Evolutionary conservation across 1,140 invertebrate species (phyloP).

Genomic region (Rhopalosiphum maidis): DNA sequence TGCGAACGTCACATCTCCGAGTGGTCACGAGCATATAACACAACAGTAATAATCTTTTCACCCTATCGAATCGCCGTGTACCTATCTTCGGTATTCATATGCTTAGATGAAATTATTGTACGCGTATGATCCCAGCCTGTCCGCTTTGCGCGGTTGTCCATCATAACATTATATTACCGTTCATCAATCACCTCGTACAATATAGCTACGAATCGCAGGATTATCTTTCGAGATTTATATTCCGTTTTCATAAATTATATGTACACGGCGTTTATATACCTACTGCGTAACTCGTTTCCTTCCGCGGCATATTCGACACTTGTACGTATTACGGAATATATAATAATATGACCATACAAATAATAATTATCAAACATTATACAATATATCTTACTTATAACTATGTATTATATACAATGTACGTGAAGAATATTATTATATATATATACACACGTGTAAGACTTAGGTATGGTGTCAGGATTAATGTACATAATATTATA

Average conservation of each 20-base stretch:
- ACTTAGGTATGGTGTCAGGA: background rate
- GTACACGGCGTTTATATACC: background rate
- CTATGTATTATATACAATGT: background rate
- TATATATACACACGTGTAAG: background rate
- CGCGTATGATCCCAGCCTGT: background rate
- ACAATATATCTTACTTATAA: background rate
- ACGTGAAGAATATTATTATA: background rate
- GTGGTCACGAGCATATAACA: background rate
- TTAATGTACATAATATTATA: background rate
- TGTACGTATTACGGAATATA: background rate
- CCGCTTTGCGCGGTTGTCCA: background rate
- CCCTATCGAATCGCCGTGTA: background rate
- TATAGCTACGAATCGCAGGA: background rate
- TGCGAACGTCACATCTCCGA: constrained; percentile 7
- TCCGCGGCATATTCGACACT: background rate
- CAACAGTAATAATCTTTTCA: constrained; percentile 3
- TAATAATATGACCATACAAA: background rate
- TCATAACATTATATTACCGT: constrained; percentile 4
- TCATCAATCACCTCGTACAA: background rate
- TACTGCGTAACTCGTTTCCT: background rate
- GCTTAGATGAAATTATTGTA: background rate
- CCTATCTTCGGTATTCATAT: background rate
- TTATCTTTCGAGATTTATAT: background rate
- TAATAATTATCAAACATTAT: background rate
- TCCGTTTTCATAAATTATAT: background rate